These are phyloP conservation scores for Hemibates koningsi DNA, from an alignment of 2,113 vertebrate genomes.

Conservation along the genomic window DNA sequence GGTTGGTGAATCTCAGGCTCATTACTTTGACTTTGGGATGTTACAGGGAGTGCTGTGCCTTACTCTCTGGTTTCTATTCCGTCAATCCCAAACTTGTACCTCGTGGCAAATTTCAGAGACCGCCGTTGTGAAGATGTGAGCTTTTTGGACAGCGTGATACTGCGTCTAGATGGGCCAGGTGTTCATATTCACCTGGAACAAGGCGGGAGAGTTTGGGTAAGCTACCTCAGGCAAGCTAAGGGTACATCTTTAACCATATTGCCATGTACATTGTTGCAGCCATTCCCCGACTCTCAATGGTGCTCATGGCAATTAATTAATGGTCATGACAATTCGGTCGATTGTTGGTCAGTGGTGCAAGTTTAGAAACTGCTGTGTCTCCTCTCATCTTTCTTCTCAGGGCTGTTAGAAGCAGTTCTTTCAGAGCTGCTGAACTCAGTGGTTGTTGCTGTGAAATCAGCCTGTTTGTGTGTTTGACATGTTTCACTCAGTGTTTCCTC, in stretches of 20 bases:
- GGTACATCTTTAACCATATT: neutral
- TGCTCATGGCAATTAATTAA: neutral
- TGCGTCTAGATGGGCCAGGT: neutral
- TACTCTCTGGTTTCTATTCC: neutral
- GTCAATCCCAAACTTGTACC: neutral
- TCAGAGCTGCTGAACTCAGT: neutral
- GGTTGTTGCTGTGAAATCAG: neutral
- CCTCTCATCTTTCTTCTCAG: fast-evolving
- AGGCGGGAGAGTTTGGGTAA: neutral
- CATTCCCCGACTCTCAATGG: neutral
- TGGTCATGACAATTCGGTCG: neutral
- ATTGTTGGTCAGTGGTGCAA: neutral
- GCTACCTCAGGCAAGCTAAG: neutral
- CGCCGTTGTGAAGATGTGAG: neutral
- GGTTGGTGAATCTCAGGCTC: neutral
- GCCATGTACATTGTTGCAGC: neutral
- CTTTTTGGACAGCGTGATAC: neutral
- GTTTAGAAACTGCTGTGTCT: neutral
- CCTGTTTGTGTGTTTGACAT: neutral
- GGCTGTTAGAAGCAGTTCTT: neutral
- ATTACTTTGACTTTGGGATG: neutral
- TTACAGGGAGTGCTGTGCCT: neutral
- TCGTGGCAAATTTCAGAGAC: neutral
- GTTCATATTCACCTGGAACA: neutral
- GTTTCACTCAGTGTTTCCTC: neutral